Evolutionary conservation across 2,797 vertebrate species (phyloP), one percentile per base, ranked within the genome.

Genomic region (Danio aesculapii): DNA sequence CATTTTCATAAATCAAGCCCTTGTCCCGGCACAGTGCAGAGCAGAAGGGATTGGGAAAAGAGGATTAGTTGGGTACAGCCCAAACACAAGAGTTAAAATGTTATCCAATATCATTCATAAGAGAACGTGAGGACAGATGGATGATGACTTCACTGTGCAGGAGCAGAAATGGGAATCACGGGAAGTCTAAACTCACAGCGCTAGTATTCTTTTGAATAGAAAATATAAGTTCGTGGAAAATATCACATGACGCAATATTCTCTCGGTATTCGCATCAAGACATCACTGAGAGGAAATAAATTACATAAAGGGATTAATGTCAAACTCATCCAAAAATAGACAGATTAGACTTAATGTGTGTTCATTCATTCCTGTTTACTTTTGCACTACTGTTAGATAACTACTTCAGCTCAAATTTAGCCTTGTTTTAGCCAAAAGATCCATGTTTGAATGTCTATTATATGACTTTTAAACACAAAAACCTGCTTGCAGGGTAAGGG

Each of bases 41-140:
- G 69, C 47, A 43, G 69, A 72, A n/a, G 17, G 57, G 75, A 75
- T 69, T 67, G 71, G 21, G 68, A 58, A 74, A 73, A 73, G 73
- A 77, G 81, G 83, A 86, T 84, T 84, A 82, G 68, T 39, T 53
- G 67, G 62, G 61, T 19, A 30, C 59, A 68, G 73, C 30, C 78
- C 66, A 73, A 78, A 77, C 80, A 75, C 75, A 57, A 66, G 68
- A 74, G 77, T 75, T 83, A 75, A 72, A 81, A 63, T 57, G 30
- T 61, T 12, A 81, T 75, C 74, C 46, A 78, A 70, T 78, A 59
- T 14, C 62, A 64, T 66, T 64, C 67, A 58, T 61, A 41, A 9
- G 7, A 50, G 72, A 84, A 57, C 9, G 41, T 57, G 50, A 63
- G 17, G 74, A 76, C 68, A 57, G 77, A 83, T 21, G 64, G 49